These are phyloP conservation scores for Magallana gigas DNA, from an alignment of 1,140 invertebrate species.

Conservation along the genomic window DNA sequence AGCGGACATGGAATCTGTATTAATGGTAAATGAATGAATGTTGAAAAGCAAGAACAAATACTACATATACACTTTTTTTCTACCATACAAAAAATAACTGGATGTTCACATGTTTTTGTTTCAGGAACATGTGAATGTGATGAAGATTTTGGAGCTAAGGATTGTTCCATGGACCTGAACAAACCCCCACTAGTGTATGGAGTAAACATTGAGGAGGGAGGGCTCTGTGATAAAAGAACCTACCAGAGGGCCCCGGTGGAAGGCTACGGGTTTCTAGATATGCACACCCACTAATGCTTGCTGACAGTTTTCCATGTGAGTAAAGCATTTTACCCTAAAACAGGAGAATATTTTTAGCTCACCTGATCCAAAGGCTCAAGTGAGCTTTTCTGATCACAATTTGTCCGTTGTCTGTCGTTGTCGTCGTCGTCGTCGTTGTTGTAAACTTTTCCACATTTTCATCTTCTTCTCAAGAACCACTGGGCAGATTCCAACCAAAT, in stretches of 20 bases:
- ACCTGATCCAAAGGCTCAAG: too few species aligned
- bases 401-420: too few species aligned
- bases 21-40: background rate
- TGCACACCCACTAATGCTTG: background rate
- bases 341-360: too few species aligned
- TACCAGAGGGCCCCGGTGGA: conserved; percentile 26
- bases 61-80: too few species aligned
- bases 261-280: conserved; percentile 39
- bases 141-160: conserved; percentile 43
- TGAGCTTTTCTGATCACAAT: too few species aligned
- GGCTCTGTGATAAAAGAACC: conserved; percentile 47
- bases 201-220: conserved; percentile 40
- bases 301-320: background rate
- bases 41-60: too few species aligned
- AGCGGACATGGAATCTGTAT: conserved; percentile 30
- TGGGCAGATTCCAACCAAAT: too few species aligned
- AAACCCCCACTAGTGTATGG: conserved; percentile 39
- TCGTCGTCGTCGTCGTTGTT: too few species aligned
- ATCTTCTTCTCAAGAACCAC: too few species aligned
- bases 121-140: conserved; percentile 54
- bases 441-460: too few species aligned
- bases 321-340: background rate
- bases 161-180: conserved; percentile 55
- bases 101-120: background rate
- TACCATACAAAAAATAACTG: too few species aligned